These are phyloP conservation scores for Dynastes tityus DNA, from an alignment of 2,888 invertebrate species.

Conservation along the genomic window DNA sequence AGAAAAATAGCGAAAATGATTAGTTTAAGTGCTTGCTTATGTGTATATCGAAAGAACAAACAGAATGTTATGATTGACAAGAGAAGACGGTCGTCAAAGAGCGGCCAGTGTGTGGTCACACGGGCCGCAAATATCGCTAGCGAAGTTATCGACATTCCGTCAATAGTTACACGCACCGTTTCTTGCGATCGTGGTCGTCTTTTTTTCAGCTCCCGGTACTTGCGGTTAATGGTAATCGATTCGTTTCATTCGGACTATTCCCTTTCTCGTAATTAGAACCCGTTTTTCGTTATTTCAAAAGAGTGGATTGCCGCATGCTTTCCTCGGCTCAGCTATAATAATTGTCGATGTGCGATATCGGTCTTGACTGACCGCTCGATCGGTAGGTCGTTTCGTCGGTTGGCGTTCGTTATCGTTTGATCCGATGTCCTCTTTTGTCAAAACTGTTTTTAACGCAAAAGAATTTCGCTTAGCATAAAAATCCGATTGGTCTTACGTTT, in stretches of 20 bases:
- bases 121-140: slow-evolving; percentile 58
- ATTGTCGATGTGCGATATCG: slow-evolving; percentile 45
- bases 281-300: slow-evolving; percentile 51
- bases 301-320: slow-evolving; percentile 44
- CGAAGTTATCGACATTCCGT: slow-evolving; percentile 63
- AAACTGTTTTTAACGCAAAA: slow-evolving; percentile 40
- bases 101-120: slow-evolving; percentile 63
- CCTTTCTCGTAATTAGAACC: slow-evolving; percentile 58
- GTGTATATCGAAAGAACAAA: slow-evolving; percentile 50
- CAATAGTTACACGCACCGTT: slow-evolving; percentile 62
- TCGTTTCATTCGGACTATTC: slow-evolving; percentile 66
- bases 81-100: slow-evolving; percentile 52
- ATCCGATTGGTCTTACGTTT: slow-evolving; percentile 43
- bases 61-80: slow-evolving; percentile 64
- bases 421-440: slow-evolving; percentile 47
- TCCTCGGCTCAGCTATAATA: slow-evolving; percentile 42
- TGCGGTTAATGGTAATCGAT: slow-evolving; percentile 67
- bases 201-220: slow-evolving; percentile 58
- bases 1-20: slow-evolving; percentile 38
- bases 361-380: slow-evolving; percentile 27
- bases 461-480: slow-evolving; percentile 47
- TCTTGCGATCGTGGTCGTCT: slow-evolving; percentile 61
- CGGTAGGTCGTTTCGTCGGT: slow-evolving; percentile 19
- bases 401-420: slow-evolving; percentile 40
- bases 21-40: slow-evolving; percentile 47